Base-by-base conservation (phyloP, 2,113 vertebrate genomes). In the Phyllopteryx taeniolatus region DNA sequence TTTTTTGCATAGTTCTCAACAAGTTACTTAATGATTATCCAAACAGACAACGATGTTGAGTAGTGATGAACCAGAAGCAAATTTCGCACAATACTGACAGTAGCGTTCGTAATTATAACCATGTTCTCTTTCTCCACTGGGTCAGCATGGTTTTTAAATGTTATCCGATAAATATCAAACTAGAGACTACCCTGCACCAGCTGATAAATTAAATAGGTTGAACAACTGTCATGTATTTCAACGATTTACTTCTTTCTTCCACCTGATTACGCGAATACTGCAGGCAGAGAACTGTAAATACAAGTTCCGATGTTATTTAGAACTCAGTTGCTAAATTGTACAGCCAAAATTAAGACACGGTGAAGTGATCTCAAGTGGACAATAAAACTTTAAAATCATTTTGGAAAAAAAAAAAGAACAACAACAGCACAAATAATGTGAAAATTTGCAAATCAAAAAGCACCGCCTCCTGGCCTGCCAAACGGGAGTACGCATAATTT, bases 381-480 rank as follows among this genome's bases (percentile, higher is more conserved):
- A 20, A 63, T 62, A 20, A 63, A 63, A 42, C 12, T 46, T 1
- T 46, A 46, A 14, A 13, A 44, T 44, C 1, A 46, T 20, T n/a
- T 66, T 10, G 12, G 46, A 20, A 42, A 10, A 35, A 35, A 8
- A 15, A 10, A 64, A 22, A 0, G 39, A 62, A 17, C 0, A 35
- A 63, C 8, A 4, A 11, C n/a, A 22, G 22, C 42, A 66, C 43
- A 66, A 66, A 47, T 22, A 46, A 44, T 13, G 5, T 17, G 7
- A 31, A 46, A 22, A 60, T n/a, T 13, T 56, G 44, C 67, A 22
- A 3, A 75, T 71, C 83, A 62, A 60, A 75, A 87, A 85, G 86
- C 89, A 88, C 86, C 88, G 69, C 74, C 67, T 70, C 64, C 70
- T 66, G 31, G 64, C 13, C 42, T 47, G 22, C 64, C 22, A 47